phyloP scores from a whole-genome alignment of 23 tunicate species.

The Oikopleura albicans region DNA sequence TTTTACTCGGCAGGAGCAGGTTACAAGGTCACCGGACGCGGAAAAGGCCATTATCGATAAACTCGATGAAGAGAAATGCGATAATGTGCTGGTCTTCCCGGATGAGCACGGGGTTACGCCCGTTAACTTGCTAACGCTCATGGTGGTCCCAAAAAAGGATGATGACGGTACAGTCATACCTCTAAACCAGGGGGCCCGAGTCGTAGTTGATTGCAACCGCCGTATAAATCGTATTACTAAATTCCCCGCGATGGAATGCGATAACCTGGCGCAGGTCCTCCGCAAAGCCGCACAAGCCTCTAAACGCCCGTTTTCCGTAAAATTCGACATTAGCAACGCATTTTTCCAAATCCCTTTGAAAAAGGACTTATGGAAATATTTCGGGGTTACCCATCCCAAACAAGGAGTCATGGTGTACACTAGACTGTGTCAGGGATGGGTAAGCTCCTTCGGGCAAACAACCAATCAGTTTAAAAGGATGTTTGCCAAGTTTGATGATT shows the following conservation, averaged over 20 bases:
- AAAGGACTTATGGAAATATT: not conserved
- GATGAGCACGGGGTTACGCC: not conserved
- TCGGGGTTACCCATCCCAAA: not conserved
- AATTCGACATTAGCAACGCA: not conserved
- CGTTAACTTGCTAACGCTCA: not conserved
- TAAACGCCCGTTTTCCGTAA: not conserved
- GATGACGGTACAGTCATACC: not conserved
- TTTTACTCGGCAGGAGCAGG: not conserved
- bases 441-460: not conserved
- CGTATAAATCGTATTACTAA: not conserved
- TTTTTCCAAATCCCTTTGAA: not conserved
- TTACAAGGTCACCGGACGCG: not conserved
- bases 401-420: slow-evolving; percentile 12
- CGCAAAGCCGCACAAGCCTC: slow-evolving; percentile 2
- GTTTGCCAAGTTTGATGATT: not conserved
- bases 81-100: not conserved
- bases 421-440: not conserved
- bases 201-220: not conserved
- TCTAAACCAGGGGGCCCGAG: not conserved
- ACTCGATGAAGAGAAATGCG: not conserved
- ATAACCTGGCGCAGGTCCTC: not conserved
- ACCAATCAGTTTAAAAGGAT: not conserved
- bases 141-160: not conserved
- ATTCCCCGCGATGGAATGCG: not conserved
- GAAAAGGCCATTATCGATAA: not conserved